Evolutionary conservation across 2,113 vertebrate genomes (phyloP), one percentile per base, ranked within the genome.

Genomic region (Hemibates koningsi): DNA sequence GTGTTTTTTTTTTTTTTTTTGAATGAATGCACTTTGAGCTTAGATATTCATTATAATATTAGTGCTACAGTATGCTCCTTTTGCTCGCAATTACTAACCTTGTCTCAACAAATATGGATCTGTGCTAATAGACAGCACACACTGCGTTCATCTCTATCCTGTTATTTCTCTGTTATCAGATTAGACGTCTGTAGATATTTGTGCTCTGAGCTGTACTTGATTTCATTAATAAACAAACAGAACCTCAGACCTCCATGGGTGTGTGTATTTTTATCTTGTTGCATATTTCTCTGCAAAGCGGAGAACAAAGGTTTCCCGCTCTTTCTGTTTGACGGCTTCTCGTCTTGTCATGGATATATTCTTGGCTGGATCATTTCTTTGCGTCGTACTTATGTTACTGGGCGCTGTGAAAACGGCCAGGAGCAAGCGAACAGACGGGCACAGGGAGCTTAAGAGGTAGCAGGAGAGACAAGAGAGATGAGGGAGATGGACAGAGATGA

Each of bases 401-500:
- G 90, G 90, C 85, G 89, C 89, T 50, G 66, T 84, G 85, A 92
- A 93, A 93, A 93, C 19, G 17, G 90, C 92, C 87, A 5, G 50
- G 53, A 93, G 92, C 88, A 6, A 81, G 81, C 6, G 53, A 71
- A 86, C 87, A 89, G 82, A 85, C 16, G 38, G 68, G 61, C 7
- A 19, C 81, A 78, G 80, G 83, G 88, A 91, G 89, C 82, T 92
- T 84, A 87, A 81, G 48, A 84, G 84, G 86, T 88, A 87, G 88
- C 91, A 63, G 89, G 48, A 86, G 91, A 91, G 91, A 94, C 84
- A 84, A 83, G 86, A 82, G 79, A 71, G 90, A 91, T 50, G 92
- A 85, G 84, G 61, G 68, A 87, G 82, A 92, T 21, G 71, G 91
- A 92, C 91, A 92, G 83, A 90, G 91, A 96, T 93, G 92, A 95